These are phyloP conservation scores for Megaptera novaeangliae DNA, from an alignment of 2,113 vertebrate species.

Conservation along the genomic window DNA sequence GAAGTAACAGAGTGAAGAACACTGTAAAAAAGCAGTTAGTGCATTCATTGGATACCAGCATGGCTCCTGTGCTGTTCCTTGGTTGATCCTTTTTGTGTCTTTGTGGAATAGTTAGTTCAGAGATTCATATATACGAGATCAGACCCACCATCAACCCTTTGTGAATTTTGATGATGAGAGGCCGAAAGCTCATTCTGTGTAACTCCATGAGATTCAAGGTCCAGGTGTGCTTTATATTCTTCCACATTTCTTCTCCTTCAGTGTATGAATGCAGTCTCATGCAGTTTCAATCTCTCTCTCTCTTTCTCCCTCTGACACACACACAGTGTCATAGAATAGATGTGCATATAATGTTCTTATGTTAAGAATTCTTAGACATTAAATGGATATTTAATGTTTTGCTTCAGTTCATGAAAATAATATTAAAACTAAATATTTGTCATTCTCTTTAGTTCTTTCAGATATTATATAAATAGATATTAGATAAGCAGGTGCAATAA, in stretches of 20 bases:
- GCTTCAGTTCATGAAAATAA: not conserved
- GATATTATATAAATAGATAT: not conserved
- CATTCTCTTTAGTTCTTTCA: not conserved
- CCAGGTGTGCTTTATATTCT: slow-evolving; percentile 6
- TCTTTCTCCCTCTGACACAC: too few species aligned
- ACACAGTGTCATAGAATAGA: not conserved
- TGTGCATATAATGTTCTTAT: not conserved
- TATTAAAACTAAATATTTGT: not conserved
- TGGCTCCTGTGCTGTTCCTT: slow-evolving; percentile 67
- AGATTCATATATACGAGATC: slow-evolving; percentile 59
- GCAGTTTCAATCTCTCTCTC: not conserved
- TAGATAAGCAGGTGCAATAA: not conserved
- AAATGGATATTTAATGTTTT: not conserved
- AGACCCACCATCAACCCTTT: slow-evolving; percentile 54
- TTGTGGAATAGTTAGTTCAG: slow-evolving; percentile 65
- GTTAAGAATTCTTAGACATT: not conserved
- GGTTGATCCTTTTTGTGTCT: slow-evolving; percentile 68
- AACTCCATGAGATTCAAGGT: slow-evolving; percentile 1
- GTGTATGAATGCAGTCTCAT: not conserved
- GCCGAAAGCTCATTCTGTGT: slow-evolving; percentile 37
- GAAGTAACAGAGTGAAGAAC: slow-evolving; percentile 78
- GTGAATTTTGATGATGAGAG: slow-evolving; percentile 57
- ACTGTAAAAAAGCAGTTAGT: slow-evolving; percentile 75
- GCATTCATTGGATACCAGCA: slow-evolving; percentile 73
- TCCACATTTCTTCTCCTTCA: not conserved